Base-by-base conservation (phyloP, 1,140 invertebrate species). In the Nixonia krombeini region DNA sequence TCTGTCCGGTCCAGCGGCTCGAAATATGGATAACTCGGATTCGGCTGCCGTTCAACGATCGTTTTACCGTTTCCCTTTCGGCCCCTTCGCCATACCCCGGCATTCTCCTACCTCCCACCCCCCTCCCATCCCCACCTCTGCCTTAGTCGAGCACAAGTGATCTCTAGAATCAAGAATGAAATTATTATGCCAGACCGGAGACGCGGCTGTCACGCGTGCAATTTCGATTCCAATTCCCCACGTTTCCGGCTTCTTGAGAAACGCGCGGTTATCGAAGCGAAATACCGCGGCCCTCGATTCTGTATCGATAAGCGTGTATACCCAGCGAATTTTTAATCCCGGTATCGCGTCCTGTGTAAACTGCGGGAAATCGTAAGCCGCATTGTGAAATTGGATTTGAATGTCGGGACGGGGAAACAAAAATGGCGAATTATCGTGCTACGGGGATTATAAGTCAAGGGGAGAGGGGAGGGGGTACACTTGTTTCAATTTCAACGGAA, bases 21-120 rank as follows among this genome's bases (percentile, higher is more conserved):
- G 76, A 78, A 77, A 78, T 80, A 77, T 74, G 72, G 73, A 77
- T 75, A 77, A 75, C 65, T 46, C 47, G 18, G 42, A 49, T 49
- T 49, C 33, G 16, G 10, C 2, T 35, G 23, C n/a, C 45, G 31
- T 35, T 49, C 42, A 6, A 16, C 15, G 42, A 12, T 16, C 31
- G 12, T 35, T 35, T 35, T 13, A 13, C 33, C 12, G 13, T 35
- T 35, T 35, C 13, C 12, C 25, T 16, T 53, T 37, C 37, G 41
- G 4, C 21, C 12, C 13, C 17, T 38, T 42, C 9, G 13, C 12
- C 12, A 5, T 35, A 10, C 10, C 21, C 10, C 23, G 16, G 35
- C 35, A 12, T 33, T 28, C 25, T 17, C 10, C 21, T 5, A 33
- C n/a, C 6, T 8, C n/a, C n/a, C n/a, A n/a, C n/a, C n/a, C n/a